Conservation (phyloP, 1,140 invertebrate genomes). For the Xylocopa sonorina region DNA sequence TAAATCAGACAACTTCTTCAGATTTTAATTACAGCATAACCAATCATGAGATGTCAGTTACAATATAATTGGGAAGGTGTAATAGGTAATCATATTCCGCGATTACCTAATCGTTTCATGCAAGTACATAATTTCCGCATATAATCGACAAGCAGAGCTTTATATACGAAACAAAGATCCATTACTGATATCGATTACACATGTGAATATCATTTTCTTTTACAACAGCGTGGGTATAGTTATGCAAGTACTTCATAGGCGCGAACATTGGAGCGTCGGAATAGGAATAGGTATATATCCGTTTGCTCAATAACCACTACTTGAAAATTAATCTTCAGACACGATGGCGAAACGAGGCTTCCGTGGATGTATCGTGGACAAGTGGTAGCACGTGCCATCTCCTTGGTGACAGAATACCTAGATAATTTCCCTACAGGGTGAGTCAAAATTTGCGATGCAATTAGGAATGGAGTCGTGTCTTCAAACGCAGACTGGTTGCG, state of each 20-base stretch:
- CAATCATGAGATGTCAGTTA: constrained; percentile 21
- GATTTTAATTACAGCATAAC: background rate
- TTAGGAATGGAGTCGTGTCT: background rate
- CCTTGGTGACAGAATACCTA: constrained; percentile 60
- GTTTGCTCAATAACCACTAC: background rate
- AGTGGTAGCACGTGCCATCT: constrained; percentile 62
- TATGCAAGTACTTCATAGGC: too few species aligned
- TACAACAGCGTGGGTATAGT: too few species aligned
- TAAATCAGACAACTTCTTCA: too few species aligned
- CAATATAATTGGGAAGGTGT: background rate
- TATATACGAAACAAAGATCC: background rate
- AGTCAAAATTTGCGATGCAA: background rate
- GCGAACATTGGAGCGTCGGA: background rate
- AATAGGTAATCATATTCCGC: background rate
- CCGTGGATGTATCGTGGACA: background rate
- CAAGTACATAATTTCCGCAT: too few species aligned
- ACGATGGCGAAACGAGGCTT: constrained; percentile 34
- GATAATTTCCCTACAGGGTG: background rate
- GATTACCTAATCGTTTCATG: background rate
- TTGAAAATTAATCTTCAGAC: constrained; percentile 19
- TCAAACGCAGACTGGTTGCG: too few species aligned
- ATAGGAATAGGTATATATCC: background rate
- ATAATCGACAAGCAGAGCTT: background rate
- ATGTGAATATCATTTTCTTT: too few species aligned
- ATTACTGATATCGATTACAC: too few species aligned